Evolutionary conservation across 2,888 invertebrate species (phyloP).

Genomic region (Rhingia campestris): DNA sequence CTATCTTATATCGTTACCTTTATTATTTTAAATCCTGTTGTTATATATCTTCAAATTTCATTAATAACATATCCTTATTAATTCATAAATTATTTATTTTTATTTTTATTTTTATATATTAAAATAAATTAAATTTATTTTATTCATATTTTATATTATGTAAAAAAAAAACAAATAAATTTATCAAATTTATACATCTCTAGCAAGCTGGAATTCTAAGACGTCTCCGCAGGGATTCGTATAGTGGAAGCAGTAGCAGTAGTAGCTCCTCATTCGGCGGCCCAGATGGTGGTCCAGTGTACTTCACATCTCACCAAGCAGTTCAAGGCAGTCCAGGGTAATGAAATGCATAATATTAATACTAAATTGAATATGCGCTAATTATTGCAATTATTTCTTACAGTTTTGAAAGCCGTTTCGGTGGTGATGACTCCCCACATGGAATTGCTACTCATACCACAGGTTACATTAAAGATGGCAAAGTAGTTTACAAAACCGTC

Average conservation of each 20-base stretch:
- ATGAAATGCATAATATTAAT: neutral
- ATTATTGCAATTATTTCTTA: conserved; percentile 4
- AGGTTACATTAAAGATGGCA: conserved; percentile 73
- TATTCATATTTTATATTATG: too few species aligned
- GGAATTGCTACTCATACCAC: conserved; percentile 72
- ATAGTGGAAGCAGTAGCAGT: conserved; percentile 15
- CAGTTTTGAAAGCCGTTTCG: conserved; percentile 74
- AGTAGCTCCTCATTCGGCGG: conserved; percentile 14
- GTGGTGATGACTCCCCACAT: conserved; percentile 31
- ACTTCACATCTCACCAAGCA: conserved; percentile 69
- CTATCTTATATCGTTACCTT: too few species aligned
- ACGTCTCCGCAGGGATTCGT: conserved; percentile 54
- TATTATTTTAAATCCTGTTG: too few species aligned
- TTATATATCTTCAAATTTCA: too few species aligned
- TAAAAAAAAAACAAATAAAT: too few species aligned
- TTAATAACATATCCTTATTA: too few species aligned
- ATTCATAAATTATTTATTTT: too few species aligned
- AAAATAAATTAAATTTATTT: too few species aligned
- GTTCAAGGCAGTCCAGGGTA: conserved; percentile 62
- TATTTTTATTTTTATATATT: too few species aligned
- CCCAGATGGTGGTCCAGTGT: conserved; percentile 71
- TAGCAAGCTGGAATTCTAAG: conserved; percentile 65
- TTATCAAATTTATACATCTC: too few species aligned
- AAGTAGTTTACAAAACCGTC: conserved; percentile 34
- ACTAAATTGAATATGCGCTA: neutral